Base-by-base conservation (phyloP, 1,140 invertebrate genomes). In the Saxidomus purpurata region DNA sequence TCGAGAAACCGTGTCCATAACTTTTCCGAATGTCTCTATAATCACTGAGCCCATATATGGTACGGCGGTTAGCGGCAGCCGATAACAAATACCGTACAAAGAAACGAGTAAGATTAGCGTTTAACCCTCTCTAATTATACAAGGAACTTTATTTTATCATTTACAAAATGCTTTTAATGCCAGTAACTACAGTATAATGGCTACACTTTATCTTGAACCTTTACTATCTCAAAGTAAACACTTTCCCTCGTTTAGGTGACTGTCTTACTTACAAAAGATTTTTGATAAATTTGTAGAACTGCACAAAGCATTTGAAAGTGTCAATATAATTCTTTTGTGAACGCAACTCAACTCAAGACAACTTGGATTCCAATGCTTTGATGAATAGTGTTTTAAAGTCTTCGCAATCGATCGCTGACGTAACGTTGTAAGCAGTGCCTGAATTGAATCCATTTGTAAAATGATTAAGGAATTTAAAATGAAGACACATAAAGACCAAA, bases 141-240 rank as follows among this genome's bases (percentile, higher is more conserved):
- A 13, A 17, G n/a, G 15, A 13, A 52, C 34, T 55, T 79, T 52
- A 79, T 55, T 79, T 79, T 38, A 79, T 55, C 76, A 79, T 79
- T 79, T 34, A 79, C 47, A 19, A 79, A 79, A 79, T 79, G 76
- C 49, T 34, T 79, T 36, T 55, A 79, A 79, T 79, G 34, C 76
- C 17, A 22, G n/a, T 79, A 79, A 79, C 49, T 79, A 34, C 47
- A 9, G 17, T 79, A 79, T 79, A 55, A 79, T 79, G 31, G 76
- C n/a, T 55, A 17, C 34, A 13, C 3, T 49, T 79, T 79, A 55
- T 52, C 49, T 38, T 31, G 6, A 34, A 52, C 28, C 25, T 55
- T 25, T 31, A n/a, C 22, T 79, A 79, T 52, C 76, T 34, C 28
- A 17, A 36, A 34, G 76, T 79, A 79, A 79, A 79, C 49, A 79